Evolutionary conservation across 2,113 vertebrate species (phyloP), one percentile per base, ranked within the genome.

Genomic region (Tragelaphus buxtoni): DNA sequence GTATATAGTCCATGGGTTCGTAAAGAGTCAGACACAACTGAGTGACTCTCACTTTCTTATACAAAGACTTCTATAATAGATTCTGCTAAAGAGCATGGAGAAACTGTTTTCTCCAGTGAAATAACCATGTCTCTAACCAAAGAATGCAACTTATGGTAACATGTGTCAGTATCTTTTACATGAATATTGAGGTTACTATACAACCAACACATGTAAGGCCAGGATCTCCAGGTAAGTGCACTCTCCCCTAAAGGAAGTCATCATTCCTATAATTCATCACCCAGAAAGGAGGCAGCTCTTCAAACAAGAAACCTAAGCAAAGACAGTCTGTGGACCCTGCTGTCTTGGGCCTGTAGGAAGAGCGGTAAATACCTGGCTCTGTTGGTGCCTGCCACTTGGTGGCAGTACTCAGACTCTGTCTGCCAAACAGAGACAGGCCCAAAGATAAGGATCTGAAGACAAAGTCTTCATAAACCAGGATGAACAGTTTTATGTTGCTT

Each of bases 401-500:
- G 85, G 77, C 85, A 76, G 81, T 53, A 58, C 80, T 89, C 85
- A 88, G 56, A 94, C 61, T 42, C 63, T 55, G 45, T 55, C 88
- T 96, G 91, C 58, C 77, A 89, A 82, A 94, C 76, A 72, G 79
- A 97, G 16, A 93, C 11, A 83, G 77, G 96, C 72, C 87, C 96
- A 96, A 92, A 92, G 92, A 92, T 95, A 96, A 96, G 87, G 81
- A 93, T 42, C 93, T 45, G 49, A 95, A 92, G 79, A 93, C 97
- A 96, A 92, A 30, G 74, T 86, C 69, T 93, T 83, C 77, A 81
- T 86, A 93, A 95, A 56, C 39, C 87, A 92, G 91, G 12, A 17
- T 94, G 84, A 97, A 93, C 39, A 91, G 94, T 83, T 96, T 96
- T 91, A 91, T 39, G 79, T 80, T 97, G 86, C 88, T 97, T 84